phyloP scores from a whole-genome alignment of 2,113 vertebrate species.

The Crotalus viridis region DNA sequence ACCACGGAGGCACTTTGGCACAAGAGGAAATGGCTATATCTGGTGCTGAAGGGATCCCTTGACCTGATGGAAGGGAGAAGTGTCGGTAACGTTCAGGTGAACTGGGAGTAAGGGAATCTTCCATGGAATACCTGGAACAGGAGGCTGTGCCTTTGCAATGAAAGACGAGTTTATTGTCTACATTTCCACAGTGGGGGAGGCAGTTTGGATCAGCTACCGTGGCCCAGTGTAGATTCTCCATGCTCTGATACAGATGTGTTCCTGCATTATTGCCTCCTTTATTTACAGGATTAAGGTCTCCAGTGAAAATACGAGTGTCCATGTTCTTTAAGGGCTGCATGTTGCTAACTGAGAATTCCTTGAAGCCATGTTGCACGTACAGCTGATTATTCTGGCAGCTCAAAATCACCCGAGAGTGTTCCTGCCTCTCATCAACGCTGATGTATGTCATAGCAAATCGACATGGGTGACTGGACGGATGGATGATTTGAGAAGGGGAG shows the following conservation, averaged over 20 bases:
- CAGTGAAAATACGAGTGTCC: constrained; percentile 55
- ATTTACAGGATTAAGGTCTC: constrained; percentile 48
- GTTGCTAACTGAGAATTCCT: constrained; percentile 71
- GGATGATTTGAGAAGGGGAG: constrained; percentile 59
- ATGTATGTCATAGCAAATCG: constrained; percentile 73
- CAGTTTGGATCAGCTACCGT: constrained; percentile 64
- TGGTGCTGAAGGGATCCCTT: constrained; percentile 49
- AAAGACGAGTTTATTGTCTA: constrained; percentile 80
- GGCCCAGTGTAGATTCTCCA: constrained; percentile 88
- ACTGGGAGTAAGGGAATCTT: constrained; percentile 57
- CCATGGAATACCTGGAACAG: constrained; percentile 73
- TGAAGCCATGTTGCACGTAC: constrained; percentile 76
- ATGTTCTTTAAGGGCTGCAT: constrained; percentile 71
- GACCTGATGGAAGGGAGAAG: constrained; percentile 65
- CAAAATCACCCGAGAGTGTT: constrained; percentile 73
- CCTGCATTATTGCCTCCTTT: constrained; percentile 46
- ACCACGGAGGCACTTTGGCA: constrained; percentile 73
- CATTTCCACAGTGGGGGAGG: constrained; percentile 69
- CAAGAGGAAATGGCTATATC: constrained; percentile 72
- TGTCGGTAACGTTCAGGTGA: constrained; percentile 62
- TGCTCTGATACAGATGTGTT: constrained; percentile 80
- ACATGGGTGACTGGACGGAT: constrained; percentile 65
- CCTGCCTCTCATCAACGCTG: constrained; percentile 70
- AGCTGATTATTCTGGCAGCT: constrained; percentile 80
- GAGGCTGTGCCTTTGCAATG: constrained; percentile 72